Base-by-base conservation (phyloP, 1,140 invertebrate species). In the Ridgeia piscesae region DNA sequence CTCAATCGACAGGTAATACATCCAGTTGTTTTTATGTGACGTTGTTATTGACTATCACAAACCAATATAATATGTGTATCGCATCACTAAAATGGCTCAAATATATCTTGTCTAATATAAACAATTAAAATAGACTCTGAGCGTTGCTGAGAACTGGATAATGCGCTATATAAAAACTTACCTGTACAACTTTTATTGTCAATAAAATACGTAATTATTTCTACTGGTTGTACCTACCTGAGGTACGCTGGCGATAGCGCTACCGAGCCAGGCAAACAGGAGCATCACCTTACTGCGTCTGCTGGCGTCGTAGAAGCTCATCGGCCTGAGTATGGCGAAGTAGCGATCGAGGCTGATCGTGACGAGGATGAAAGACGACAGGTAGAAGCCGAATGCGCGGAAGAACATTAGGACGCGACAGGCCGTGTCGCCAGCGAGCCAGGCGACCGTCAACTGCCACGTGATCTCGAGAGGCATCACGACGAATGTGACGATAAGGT, bases 341-440 rank as follows among this genome's bases (percentile, higher is more conserved):
- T 97, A 97, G 48, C 97, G 96, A 95, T 98, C 98, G 89, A 98
- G 94, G 9, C 97, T 98, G 50, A 98, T 97, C 94, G 97, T 98
- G 6, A 98, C 97, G 31, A 98, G 96, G 0, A 98, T 97, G 94
- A 98, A 98, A 34, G 97, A 98, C 2, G 97, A 98, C 1, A 98
- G 96, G 94, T 98, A 98, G 31, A 98, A 97, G 27, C 98, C 98
- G 94, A 98, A 98, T 0, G 97, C 97, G 89, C 98, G 96, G 92
- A 98, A 96, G 94, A 98, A 98, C 92, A 97, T 96, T 42, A 98
- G 97, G 34, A 97, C 94, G 94, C 98, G 97, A 95, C 98, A 98
- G 17, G 97, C 96, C 1, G 97, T 93, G 94, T 98, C 98, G 1
- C 98, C 98, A 0, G 97, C 97, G 31, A 97, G 94, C 98, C 98